These are phyloP conservation scores for Torymus texanus DNA, from an alignment of 2,888 invertebrate species.

Conservation along the genomic window DNA sequence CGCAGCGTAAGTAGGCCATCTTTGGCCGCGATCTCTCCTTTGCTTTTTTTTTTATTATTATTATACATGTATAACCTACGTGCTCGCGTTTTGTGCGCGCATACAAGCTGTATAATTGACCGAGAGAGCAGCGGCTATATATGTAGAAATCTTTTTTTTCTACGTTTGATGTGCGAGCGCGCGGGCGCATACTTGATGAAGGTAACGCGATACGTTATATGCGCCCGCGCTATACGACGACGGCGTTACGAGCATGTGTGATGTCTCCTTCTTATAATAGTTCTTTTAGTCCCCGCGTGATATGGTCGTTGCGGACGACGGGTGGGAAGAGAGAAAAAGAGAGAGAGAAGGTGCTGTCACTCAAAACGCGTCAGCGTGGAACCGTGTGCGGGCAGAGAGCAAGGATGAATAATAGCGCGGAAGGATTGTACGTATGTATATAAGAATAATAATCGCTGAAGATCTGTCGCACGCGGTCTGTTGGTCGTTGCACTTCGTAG, in stretches of 20 bases:
- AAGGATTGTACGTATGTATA: no score
- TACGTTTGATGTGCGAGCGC: neutral
- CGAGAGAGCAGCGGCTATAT: constrained; percentile 4
- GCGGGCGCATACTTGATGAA: constrained; percentile 49
- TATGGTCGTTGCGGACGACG: no score
- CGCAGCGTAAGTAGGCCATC: constrained; percentile 71
- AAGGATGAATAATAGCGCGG: no score
- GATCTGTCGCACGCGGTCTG: no score
- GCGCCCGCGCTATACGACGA: neutral
- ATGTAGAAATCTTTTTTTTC: constrained; percentile 10
- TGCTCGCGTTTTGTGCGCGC: neutral
- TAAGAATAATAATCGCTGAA: no score
- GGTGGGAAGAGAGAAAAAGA: neutral
- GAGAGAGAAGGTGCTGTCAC: constrained; percentile 38
- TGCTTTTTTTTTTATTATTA: no score
- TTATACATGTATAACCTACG: neutral
- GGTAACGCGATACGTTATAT: constrained; percentile 48
- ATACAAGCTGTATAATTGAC: constrained; percentile 31
- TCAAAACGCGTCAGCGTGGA: constrained; percentile 23
- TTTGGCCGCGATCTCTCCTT: constrained; percentile 64
- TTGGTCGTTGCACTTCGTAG: no score
- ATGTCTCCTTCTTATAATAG: no score
- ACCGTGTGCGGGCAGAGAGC: neutral
- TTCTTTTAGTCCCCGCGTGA: neutral
- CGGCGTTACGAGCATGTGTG: neutral